These are phyloP conservation scores for Catharus minimus DNA, from an alignment of 2,113 vertebrate genomes.

Conservation along the genomic window DNA sequence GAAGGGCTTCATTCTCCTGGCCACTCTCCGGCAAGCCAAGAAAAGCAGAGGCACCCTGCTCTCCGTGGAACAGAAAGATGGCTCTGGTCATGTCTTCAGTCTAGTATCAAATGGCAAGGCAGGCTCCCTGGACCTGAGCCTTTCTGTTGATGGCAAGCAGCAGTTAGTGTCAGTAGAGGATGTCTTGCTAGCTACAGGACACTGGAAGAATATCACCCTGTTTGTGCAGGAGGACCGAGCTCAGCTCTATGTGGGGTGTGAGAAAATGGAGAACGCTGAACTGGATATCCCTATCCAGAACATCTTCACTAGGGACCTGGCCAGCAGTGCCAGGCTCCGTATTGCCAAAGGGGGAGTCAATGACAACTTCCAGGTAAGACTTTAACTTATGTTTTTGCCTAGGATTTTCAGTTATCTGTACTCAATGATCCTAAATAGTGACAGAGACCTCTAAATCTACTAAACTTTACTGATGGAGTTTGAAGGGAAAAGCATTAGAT, in stretches of 20 bases:
- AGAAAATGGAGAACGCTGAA: conserved; percentile 88
- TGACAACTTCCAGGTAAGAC: conserved; percentile 91
- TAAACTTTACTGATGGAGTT: background rate
- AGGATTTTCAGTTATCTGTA: background rate
- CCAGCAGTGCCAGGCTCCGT: conserved; percentile 81
- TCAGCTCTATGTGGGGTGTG: conserved; percentile 92
- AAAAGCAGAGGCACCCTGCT: conserved; percentile 86
- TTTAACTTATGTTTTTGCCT: background rate
- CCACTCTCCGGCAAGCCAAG: conserved; percentile 89
- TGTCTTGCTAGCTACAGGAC: conserved; percentile 84
- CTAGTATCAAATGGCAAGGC: conserved; percentile 92
- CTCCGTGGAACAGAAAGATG: conserved; percentile 86
- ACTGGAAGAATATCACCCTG: conserved; percentile 95
- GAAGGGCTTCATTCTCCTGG: conserved; percentile 91
- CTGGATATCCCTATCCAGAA: conserved; percentile 89
- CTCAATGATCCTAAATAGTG: background rate
- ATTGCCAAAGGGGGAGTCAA: conserved; percentile 89
- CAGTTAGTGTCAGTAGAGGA: conserved; percentile 91
- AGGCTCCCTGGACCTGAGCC: conserved; percentile 89
- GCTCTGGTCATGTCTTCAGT: conserved; percentile 88
- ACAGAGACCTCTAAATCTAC: background rate
- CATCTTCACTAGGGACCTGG: conserved; percentile 85
- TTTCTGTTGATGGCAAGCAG: conserved; percentile 81
- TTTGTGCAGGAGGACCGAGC: conserved; percentile 93
- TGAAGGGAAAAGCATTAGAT: background rate